A percentile compares a stretch with the other conserved stretches of the same genome.
phyloP scores from a whole-genome alignment of 2,113 vertebrate species.

The Microcebus ravelobensis region DNA sequence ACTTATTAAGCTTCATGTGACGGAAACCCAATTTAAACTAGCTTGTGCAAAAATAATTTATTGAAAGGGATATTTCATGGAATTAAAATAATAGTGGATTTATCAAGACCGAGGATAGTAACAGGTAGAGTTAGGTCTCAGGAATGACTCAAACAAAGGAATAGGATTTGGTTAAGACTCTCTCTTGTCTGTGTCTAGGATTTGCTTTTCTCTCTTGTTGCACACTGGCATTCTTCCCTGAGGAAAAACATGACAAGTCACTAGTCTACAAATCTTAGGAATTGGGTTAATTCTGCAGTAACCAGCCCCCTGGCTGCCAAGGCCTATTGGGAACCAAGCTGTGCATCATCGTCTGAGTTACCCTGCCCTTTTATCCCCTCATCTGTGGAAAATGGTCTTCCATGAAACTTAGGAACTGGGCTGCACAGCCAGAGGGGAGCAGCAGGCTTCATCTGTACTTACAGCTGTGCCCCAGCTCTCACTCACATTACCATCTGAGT shows the following conservation, averaged over 20 bases:
- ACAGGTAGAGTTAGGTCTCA: neutral
- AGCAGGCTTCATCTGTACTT: no score
- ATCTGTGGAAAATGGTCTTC: no score
- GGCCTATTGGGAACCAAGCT: no score
- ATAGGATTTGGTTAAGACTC: neutral
- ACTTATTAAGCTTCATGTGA: neutral
- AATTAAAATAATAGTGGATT: constrained; percentile 7
- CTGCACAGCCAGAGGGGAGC: no score
- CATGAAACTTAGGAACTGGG: no score
- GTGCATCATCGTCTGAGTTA: no score
- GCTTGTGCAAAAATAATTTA: neutral
- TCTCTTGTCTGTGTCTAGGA: neutral
- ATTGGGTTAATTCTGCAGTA: no score
- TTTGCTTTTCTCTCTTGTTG: neutral
- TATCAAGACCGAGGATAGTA: neutral
- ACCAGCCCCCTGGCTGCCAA: no score
- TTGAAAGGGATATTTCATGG: neutral
- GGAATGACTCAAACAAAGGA: neutral
- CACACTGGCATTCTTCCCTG: neutral
- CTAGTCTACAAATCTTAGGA: neutral
- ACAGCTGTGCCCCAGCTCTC: no score
- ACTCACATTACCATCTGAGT: no score
- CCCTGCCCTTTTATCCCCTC: no score
- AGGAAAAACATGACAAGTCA: neutral
- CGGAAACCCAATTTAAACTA: constrained; percentile 28